Percentiles rank a stretch among this genome's conserved stretches.
Conservation (phyloP, 2,113 vertebrate genomes). For the Narcine bancroftii region DNA sequence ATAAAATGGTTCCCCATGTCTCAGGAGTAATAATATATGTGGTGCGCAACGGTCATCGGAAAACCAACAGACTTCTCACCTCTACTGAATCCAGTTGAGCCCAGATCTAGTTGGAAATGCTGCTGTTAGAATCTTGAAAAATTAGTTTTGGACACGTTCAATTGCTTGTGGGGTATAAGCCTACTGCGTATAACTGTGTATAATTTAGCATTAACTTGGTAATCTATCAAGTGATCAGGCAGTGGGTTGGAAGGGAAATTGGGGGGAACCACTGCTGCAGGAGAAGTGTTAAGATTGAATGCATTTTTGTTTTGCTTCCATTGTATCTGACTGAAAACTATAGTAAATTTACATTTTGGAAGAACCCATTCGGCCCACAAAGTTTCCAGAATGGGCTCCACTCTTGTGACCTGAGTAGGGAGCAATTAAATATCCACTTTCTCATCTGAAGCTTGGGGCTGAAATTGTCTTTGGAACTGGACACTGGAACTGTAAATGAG, state of each 20-base stretch:
- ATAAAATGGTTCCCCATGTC: neutral
- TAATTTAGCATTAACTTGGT: neutral
- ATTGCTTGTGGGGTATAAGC: neutral
- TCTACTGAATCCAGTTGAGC: neutral
- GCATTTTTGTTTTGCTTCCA: neutral
- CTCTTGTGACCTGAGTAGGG: neutral
- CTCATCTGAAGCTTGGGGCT: neutral
- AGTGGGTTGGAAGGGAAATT: neutral
- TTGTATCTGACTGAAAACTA: neutral
- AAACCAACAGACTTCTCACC: neutral
- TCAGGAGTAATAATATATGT: neutral
- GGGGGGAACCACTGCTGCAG: neutral
- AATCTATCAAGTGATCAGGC: neutral
- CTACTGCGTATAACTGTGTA: neutral
- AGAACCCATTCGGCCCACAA: neutral
- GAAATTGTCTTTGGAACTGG: neutral
- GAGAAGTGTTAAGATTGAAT: neutral
- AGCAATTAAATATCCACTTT: neutral
- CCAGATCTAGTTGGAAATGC: neutral
- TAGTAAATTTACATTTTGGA: neutral
- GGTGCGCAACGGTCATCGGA: neutral
- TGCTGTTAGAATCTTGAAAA: neutral
- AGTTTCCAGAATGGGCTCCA: neutral
- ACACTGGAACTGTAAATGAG: neutral
- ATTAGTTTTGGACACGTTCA: neutral